Evolutionary conservation across 1,140 invertebrate species (phyloP), one percentile per base, ranked within the genome.

Genomic region (Ceratina japonica): DNA sequence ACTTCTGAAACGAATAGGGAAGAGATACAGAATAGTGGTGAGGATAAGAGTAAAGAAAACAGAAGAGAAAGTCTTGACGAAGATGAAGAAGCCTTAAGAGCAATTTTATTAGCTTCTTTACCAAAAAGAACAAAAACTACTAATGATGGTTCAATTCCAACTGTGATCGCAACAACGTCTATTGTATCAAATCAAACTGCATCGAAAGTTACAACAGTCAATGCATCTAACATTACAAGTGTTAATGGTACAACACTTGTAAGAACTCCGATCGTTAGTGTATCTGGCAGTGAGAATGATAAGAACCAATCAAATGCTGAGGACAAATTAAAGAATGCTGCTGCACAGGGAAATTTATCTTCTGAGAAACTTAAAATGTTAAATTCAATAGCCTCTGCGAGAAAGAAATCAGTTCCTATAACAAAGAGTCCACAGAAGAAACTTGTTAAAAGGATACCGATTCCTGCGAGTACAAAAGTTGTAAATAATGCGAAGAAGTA

Each of bases 51-150:
- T 20, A 59, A 61, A 64, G 78, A 66, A 13, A 65, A 75, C 20
- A 89, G 88, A 64, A 88, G 88, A 74, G 70, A 75, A 5, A 93
- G 89, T 37, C 7, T 91, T 8, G 92, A 93, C 1, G 92, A 92
- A 44, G 92, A 93, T 59, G 92, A 92, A 63, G 88, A 92, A 63
- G 84, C 78, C 10, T 80, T 93, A 15, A 80, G 92, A 44, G 90
- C 88, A 18, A 87, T 89, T 70, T 74, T 92, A 24, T 56, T 93
- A 7, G 91, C 91, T 16, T 91, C 90, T 13, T 74, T 93, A 24
- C 86, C 86, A 8, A 92, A 89, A 80, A 79, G 88, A 7, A 65
- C 79, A 8, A 91, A 90, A 75, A 13, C 71, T 18, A 58, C 51
- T 0, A 88, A 86, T 3, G 58, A 4, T 44, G 37, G 37, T 44